Percentiles rank a stretch among this genome's conserved stretches.
These are phyloP conservation scores for Rhagonycha lutea DNA, from an alignment of 2,888 invertebrate species.

Conservation along the genomic window DNA sequence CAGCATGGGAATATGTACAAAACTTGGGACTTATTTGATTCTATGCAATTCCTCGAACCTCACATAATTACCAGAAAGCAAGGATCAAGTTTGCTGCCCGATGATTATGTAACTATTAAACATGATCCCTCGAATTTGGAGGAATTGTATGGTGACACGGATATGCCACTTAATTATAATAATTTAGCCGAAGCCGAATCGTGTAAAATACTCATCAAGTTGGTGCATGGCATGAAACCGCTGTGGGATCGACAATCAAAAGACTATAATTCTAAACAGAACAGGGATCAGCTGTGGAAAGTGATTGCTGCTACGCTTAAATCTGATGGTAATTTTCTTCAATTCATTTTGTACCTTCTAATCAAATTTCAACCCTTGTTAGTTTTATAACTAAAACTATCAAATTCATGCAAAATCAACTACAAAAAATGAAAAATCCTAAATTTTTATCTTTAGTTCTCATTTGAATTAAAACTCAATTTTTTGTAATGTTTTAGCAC, in stretches of 20 bases:
- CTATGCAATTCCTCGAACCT: slow-evolving; percentile 41
- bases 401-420: background rate
- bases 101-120: slow-evolving; percentile 15
- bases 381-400: background rate
- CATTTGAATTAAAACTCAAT: background rate
- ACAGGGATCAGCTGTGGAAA: slow-evolving; percentile 43
- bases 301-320: slow-evolving; percentile 38
- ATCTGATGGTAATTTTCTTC: slow-evolving; percentile 29
- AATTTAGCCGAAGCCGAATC: slow-evolving; percentile 29
- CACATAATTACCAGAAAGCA: slow-evolving; percentile 40
- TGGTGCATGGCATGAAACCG: slow-evolving; percentile 41
- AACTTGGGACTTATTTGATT: slow-evolving; percentile 39
- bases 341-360: background rate
- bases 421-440: too few relatives aligned
- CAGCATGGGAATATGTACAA: slow-evolving; percentile 36
- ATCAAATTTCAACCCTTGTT: background rate
- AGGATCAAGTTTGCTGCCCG: background rate
- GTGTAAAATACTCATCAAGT: slow-evolving; percentile 38
- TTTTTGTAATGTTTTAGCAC: slow-evolving; percentile 22
- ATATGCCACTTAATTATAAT: slow-evolving; percentile 2
- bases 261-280: slow-evolving; percentile 41
- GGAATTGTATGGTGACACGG: slow-evolving; percentile 9
- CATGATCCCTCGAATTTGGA: slow-evolving; percentile 15
- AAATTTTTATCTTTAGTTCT: too few relatives aligned
- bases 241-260: slow-evolving; percentile 45